Evolutionary conservation across 2,113 vertebrate genomes (phyloP), one percentile per base, ranked within the genome.

Genomic region (Nyctereutes procyonoides): DNA sequence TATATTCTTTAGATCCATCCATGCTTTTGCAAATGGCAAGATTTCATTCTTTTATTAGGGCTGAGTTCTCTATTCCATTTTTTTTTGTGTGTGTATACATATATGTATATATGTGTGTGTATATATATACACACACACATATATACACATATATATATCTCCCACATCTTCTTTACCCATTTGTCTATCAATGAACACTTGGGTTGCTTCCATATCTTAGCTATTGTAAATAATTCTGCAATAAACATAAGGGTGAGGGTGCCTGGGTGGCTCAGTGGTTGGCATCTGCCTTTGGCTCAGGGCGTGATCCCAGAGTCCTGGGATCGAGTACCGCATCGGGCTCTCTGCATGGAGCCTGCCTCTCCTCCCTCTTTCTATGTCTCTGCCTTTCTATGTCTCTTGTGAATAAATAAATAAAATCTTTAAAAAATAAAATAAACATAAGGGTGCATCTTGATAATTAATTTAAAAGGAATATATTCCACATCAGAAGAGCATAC

Each of bases 391-490:
- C 43, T 43, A 43, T 43, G 43, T 43, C 43, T 43, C 43, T 43
- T 1, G 6, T 43, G 43, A 43, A 43, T 43, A 43, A 7, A 43
- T 43, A 43, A 43, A 43, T 43, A 43, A 43, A 43, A 43, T 43
- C 6, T 43, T 43, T 7, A 43, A 43, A 43, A 43, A 43, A 43
- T 7, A 43, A 43, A 73, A 22, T 73, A 73, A 71, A 38, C 35
- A 38, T 73, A 73, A 20, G 35, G 35, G 35, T 73, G 35, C 69
- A 73, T 63, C 56, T 48, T 90, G 60, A 83, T 80, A 92, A 63
- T 85, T 88, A 65, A 88, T 92, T 84, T 86, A 90, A 95, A 87
- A 12, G 22, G 8, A 79, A 67, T 84, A 69, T 30, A 88, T 62
- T 93, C 24, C 3, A 88, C 8, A 53, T 90, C 55, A 93, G 62